Evolutionary conservation across 2,797 vertebrate species (phyloP), one percentile per base, ranked within the genome.

Genomic region (Stomatorhinus walkeri): DNA sequence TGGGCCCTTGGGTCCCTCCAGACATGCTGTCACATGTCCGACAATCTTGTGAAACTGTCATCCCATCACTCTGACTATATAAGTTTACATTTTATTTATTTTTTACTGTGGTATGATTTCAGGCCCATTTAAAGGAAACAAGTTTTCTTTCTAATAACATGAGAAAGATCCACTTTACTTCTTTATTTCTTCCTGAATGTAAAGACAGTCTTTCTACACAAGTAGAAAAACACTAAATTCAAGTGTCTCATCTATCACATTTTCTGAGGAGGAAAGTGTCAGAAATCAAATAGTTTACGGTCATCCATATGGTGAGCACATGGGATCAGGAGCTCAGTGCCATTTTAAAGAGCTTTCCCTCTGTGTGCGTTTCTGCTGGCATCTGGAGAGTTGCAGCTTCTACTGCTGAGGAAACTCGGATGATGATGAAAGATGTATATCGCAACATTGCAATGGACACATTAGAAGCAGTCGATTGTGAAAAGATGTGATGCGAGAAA

Each of bases 61-160:
- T 91, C 90, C 88, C 83, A 54, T 32, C 68, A 76, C 16, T 43
- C 68, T 7, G 14, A 76, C 68, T 40, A 76, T 76, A 76, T 19
- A 76, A 76, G 32, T 76, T 16, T 19, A 16, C 7, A 36, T 32
- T 32, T 56, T 19, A 52, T 36, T 54, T n/a, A n/a, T n/a, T 61
- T 36, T 83, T 89, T 89, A 93, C 92, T 96, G 95, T 94, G 92
- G 93, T 90, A 92, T 96, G 96, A 92, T 95, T 95, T 95, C 28
- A 72, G 32, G 64, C 28, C 32, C 64, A 36, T 76, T 76, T 76
- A 76, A 76, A 76, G 32, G 68, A 76, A 76, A 76, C 32, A 36
- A 40, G 2, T 40, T 76, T 16, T 76, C 9, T 76, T 40, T 19
- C 16, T 16, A 16, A 40, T 7, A 24, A 40, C 14, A 76, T 4